These are phyloP conservation scores for Ariolimax columbianus DNA, from an alignment of 2,888 invertebrate species.

Conservation along the genomic window DNA sequence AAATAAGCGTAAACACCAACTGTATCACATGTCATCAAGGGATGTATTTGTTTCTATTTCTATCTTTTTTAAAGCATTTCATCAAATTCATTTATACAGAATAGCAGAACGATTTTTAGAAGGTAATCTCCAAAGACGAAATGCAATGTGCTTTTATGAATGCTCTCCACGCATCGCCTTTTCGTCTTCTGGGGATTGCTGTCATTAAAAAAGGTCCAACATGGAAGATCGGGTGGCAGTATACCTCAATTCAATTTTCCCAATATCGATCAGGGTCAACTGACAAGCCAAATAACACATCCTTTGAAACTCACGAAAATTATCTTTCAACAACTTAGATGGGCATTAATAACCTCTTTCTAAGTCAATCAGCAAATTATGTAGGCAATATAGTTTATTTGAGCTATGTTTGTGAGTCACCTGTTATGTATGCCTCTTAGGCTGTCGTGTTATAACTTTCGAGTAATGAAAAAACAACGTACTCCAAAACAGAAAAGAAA, in stretches of 20 bases:
- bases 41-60: too few species aligned
- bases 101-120: not conserved
- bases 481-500: too few species aligned
- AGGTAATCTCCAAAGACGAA: not conserved
- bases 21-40: too few species aligned
- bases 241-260: conserved; percentile 11
- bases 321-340: not conserved
- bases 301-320: conserved; percentile 5
- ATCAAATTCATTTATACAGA: not conserved
- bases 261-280: not conserved
- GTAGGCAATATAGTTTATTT: not conserved
- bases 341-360: not conserved
- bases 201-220: not conserved
- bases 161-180: not conserved
- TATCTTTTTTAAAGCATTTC: too few species aligned
- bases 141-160: not conserved
- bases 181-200: not conserved
- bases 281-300: not conserved
- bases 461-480: too few species aligned
- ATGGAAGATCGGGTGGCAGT: not conserved
- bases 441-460: too few species aligned
- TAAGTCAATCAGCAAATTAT: not conserved
- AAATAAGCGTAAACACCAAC: too few species aligned
- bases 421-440: not conserved
- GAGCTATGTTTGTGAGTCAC: not conserved